Conservation (phyloP, 1,140 invertebrate genomes). For the Drosophila navojoa region DNA sequence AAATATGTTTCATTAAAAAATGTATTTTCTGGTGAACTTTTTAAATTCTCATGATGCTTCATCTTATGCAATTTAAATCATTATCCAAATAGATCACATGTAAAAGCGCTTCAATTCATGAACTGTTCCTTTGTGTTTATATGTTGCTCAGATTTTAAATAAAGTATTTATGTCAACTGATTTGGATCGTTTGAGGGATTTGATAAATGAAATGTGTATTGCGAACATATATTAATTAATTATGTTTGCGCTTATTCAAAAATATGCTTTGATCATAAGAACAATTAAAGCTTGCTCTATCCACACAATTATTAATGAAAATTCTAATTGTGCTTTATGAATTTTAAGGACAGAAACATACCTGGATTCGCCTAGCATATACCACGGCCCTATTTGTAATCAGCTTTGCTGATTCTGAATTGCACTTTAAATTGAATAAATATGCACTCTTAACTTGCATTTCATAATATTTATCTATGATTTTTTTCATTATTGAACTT, state of each 20-base stretch:
- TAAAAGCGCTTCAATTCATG: not conserved
- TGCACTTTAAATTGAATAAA: conserved; percentile 40
- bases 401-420: conserved; percentile 13
- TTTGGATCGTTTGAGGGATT: conserved; percentile 1
- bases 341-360: not conserved
- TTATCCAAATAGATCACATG: not conserved
- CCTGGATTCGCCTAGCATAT: not conserved
- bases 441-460: conserved; percentile 27
- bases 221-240: not conserved
- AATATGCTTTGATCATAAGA: not conserved
- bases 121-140: not conserved
- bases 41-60: no score
- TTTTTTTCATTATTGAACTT: conserved; percentile 43
- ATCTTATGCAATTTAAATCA: not conserved
- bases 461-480: conserved; percentile 49
- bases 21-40: no score
- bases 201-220: not conserved
- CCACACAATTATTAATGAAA: not conserved
- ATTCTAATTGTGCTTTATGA: no score
- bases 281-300: no score
- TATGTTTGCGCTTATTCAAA: not conserved
- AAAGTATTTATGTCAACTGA: not conserved
- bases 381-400: not conserved
- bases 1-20: no score
- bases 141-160: not conserved